These are phyloP conservation scores for Pectinophora gossypiella DNA, from an alignment of 1,140 invertebrate genomes.

Conservation along the genomic window DNA sequence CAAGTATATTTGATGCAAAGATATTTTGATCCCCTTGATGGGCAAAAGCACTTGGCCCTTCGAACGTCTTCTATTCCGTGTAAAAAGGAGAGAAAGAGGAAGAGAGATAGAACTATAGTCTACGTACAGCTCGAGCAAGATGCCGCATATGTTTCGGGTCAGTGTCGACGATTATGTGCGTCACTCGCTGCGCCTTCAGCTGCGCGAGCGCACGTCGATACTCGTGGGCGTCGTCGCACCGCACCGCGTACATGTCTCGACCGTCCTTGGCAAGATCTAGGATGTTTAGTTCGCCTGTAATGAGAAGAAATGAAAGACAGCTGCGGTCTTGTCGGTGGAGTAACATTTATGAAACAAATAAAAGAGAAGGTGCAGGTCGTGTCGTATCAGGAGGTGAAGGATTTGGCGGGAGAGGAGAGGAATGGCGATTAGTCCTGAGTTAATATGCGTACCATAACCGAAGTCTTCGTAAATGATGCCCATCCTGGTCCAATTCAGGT, in stretches of 20 bases:
- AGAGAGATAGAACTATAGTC: too few species aligned
- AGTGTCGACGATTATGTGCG: slow-evolving; percentile 90
- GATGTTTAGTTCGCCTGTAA: slow-evolving; percentile 89
- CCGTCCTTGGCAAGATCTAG: slow-evolving; percentile 84
- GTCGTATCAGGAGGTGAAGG: too few species aligned
- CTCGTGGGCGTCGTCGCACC: slow-evolving; percentile 80
- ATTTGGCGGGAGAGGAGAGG: too few species aligned
- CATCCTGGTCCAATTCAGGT: slow-evolving; percentile 95
- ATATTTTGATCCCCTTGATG: too few species aligned
- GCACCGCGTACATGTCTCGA: slow-evolving; percentile 90
- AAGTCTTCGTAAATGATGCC: slow-evolving; percentile 94
- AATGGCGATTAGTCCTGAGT: too few species aligned
- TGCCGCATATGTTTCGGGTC: slow-evolving; percentile 84
- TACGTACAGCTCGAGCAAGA: slow-evolving; percentile 89
- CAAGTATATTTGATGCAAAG: too few species aligned
- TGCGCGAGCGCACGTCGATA: slow-evolving; percentile 88
- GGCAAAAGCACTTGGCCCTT: too few species aligned
- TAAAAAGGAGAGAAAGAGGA: too few species aligned
- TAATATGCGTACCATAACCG: slow-evolving; percentile 53
- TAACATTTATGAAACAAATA: too few species aligned
- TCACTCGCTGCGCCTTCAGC: slow-evolving; percentile 88
- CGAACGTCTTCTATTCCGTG: too few species aligned
- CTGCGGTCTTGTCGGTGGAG: too few species aligned
- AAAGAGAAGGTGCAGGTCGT: too few species aligned
- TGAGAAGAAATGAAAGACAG: not conserved